These are phyloP conservation scores for Gadopsis bispinosus DNA, from an alignment of 2,797 vertebrate species.

Conservation along the genomic window DNA sequence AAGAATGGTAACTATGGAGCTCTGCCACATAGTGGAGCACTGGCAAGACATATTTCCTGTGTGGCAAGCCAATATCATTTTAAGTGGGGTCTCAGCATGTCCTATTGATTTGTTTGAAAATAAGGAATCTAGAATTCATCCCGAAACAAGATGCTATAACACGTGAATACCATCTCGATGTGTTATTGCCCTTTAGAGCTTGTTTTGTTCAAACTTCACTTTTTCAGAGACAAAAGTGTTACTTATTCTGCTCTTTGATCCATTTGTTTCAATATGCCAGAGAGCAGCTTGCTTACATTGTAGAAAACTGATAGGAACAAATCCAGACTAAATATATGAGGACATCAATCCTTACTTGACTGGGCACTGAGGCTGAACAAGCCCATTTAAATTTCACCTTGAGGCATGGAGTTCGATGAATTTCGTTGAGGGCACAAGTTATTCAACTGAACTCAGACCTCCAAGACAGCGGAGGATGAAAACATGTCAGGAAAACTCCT, in stretches of 20 bases:
- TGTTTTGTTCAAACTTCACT: conserved; percentile 10
- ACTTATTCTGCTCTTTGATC: background rate
- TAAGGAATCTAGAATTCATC: conserved; percentile 2
- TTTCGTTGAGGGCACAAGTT: conserved; percentile 23
- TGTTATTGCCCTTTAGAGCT: background rate
- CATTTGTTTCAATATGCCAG: background rate
- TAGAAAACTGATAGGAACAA: conserved; percentile 2
- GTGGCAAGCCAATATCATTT: conserved; percentile 29
- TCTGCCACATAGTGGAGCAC: conserved; percentile 11
- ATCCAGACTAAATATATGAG: background rate
- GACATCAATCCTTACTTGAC: conserved; percentile 17
- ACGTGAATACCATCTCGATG: background rate
- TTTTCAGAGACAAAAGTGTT: background rate
- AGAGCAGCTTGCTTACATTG: background rate
- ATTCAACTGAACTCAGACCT: conserved; percentile 40
- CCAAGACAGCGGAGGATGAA: conserved; percentile 55
- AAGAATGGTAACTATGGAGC: conserved; percentile 22
- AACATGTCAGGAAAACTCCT: conserved; percentile 44
- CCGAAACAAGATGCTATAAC: background rate
- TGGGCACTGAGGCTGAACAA: background rate
- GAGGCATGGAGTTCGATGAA: conserved; percentile 22
- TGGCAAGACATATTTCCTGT: conserved; percentile 17
- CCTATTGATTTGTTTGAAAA: conserved; percentile 25
- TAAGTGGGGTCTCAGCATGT: conserved; percentile 17
- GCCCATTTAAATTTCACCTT: conserved; percentile 38